Conservation (phyloP, 2,797 vertebrate species). For the Aeoliscus strigatus region DNA sequence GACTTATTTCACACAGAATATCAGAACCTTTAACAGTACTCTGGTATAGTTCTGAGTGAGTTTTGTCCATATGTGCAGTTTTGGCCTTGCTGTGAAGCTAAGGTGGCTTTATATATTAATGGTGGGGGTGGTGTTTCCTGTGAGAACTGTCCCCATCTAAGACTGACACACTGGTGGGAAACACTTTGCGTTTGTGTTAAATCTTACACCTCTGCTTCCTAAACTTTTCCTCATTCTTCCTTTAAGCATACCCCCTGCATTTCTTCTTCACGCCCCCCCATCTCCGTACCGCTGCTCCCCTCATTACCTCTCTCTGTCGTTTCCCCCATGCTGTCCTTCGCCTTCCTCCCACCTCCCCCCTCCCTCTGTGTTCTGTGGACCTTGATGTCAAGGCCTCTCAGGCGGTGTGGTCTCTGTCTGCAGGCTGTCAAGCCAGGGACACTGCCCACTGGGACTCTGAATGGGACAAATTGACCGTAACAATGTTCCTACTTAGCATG, state of each 20-base stretch:
- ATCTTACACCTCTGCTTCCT: slow-evolving; percentile 31
- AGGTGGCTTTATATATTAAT: slow-evolving; percentile 20
- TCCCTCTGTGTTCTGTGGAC: slow-evolving; percentile 34
- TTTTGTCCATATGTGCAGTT: too few species aligned
- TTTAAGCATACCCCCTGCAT: slow-evolving; percentile 19
- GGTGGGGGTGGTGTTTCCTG: slow-evolving; percentile 11
- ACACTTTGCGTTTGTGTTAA: slow-evolving; percentile 22
- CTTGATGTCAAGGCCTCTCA: slow-evolving; percentile 72
- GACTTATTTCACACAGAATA: too few species aligned
- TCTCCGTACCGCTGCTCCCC: slow-evolving; percentile 11
- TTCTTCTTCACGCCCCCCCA: slow-evolving; percentile 41
- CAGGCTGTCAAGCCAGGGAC: slow-evolving; percentile 68
- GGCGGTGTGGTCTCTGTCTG: slow-evolving; percentile 72
- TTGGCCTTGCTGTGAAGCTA: slow-evolving; percentile 2
- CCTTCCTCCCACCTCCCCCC: slow-evolving; percentile 11
- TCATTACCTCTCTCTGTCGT: slow-evolving; percentile 37
- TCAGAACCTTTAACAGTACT: too few species aligned
- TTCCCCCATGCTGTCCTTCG: slow-evolving; percentile 18
- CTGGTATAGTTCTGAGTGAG: too few species aligned
- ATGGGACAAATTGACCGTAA: slow-evolving; percentile 82
- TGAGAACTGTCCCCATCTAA: slow-evolving; percentile 35
- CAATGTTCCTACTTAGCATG: slow-evolving; percentile 80
- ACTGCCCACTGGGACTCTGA: slow-evolving; percentile 76
- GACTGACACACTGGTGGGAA: slow-evolving; percentile 30
- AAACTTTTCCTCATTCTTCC: slow-evolving; percentile 33